phyloP scores from a whole-genome alignment of 2,113 vertebrate genomes.

The cat (Felis catus) region F.catus_Fca126_mat1.0 CM031419.1:152004501-152005000 shows the following conservation, averaged over 20 bases:
- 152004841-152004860: background rate
- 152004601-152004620: background rate
- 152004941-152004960: background rate
- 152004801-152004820: background rate
- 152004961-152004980: background rate
- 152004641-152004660: background rate
- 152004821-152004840: background rate
- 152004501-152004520: background rate
- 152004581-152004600: background rate
- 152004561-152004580: background rate
- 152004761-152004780: background rate
- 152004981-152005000: background rate
- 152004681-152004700: background rate
- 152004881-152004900: background rate
- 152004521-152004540: background rate
- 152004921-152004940: background rate
- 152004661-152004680: background rate
- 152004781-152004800: background rate
- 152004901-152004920: background rate
- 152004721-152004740: background rate
- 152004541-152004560: background rate
- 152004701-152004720: background rate
- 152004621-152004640: background rate
- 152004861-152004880: background rate
- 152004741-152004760: background rate